These are phyloP conservation scores for Carabus problematicus DNA, from an alignment of 2,888 invertebrate genomes.

Conservation along the genomic window DNA sequence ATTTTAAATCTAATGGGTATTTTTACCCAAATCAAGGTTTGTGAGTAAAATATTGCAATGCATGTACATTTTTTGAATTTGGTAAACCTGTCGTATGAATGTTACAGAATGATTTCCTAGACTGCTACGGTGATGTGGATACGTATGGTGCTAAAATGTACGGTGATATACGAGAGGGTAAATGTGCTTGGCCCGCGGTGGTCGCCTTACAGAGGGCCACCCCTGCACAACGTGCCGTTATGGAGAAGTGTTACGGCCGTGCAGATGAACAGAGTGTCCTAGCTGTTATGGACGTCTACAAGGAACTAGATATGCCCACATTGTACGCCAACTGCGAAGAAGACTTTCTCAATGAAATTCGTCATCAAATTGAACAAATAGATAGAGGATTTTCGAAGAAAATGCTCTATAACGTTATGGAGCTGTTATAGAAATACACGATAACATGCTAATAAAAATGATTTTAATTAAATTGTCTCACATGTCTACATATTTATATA, in stretches of 20 bases:
- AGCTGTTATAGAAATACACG: constrained; percentile 79
- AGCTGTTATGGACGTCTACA: constrained; percentile 77
- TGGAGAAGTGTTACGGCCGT: constrained; percentile 80
- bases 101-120: constrained; percentile 82
- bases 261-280: constrained; percentile 66
- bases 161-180: constrained; percentile 93
- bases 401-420: constrained; percentile 81
- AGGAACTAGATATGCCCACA: constrained; percentile 76
- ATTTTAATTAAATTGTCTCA: too few species aligned
- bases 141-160: constrained; percentile 88
- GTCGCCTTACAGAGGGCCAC: constrained; percentile 83
- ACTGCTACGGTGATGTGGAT: constrained; percentile 87
- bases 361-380: constrained; percentile 84
- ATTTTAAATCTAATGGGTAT: constrained; percentile 92
- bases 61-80: background rate
- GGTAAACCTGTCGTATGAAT: constrained; percentile 4
- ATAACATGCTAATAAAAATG: too few species aligned
- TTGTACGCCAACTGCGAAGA: constrained; percentile 84
- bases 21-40: constrained; percentile 91
- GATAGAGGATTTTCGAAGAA: constrained; percentile 82
- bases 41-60: background rate
- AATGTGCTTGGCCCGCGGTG: constrained; percentile 94
- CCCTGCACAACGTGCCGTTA: constrained; percentile 72
- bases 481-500: too few species aligned
- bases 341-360: constrained; percentile 80